A percentile compares a stretch with the other conserved stretches of the same genome.
Conservation (phyloP, 2,797 vertebrate genomes). For the Luscinia megarhynchos region DNA sequence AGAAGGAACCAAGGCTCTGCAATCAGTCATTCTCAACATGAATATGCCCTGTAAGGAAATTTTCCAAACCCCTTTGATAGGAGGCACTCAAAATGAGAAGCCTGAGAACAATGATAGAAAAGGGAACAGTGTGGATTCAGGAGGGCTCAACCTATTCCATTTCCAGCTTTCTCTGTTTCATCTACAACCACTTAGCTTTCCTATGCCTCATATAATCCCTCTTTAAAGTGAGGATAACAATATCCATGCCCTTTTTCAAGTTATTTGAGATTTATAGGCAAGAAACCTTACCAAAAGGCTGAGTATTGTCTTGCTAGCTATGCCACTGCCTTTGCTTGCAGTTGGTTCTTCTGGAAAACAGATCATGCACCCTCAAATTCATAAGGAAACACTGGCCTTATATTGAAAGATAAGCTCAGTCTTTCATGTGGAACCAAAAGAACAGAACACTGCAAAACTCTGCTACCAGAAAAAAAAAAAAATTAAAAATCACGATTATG, state of each 20-base stretch:
- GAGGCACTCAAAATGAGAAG: neutral
- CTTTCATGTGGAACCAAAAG: neutral
- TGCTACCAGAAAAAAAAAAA: neutral
- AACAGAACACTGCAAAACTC: neutral
- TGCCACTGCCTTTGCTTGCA: neutral
- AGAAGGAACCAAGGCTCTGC: neutral
- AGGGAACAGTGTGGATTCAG: neutral
- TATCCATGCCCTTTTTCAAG: neutral
- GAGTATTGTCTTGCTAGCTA: neutral
- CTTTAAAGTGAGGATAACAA: neutral
- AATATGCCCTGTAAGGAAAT: neutral
- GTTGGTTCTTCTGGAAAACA: neutral
- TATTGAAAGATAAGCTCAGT: neutral
- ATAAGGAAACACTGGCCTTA: neutral
- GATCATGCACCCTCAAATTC: neutral
- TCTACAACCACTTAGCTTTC: neutral
- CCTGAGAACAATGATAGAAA: neutral
- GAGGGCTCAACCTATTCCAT: neutral
- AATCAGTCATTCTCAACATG: neutral
- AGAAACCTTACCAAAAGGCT: neutral
- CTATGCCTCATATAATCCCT: neutral
- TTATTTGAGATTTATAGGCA: neutral
- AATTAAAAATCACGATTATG: fast-evolving
- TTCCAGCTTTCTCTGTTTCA: neutral
- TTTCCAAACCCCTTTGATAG: neutral